Evolutionary conservation across 2,888 invertebrate genomes (phyloP), one percentile per base, ranked within the genome.

Genomic region (Phoenoteleia sp.): DNA sequence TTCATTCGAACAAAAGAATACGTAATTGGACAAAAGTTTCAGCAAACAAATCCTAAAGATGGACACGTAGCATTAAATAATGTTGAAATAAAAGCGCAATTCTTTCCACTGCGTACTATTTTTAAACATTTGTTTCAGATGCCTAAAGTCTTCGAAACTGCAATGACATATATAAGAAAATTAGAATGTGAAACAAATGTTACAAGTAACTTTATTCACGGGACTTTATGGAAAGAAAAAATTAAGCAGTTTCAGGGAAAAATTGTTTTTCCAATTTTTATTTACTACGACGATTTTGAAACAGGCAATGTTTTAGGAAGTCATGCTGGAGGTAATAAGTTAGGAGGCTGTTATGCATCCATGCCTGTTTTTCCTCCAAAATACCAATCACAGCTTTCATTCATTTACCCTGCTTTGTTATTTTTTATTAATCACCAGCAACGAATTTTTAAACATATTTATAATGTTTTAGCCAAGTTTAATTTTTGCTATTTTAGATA

Each of bases 281-380:
- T 83, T 0, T 79, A 23, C 13, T 79, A 49, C n/a, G 83, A 83
- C 19, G 67, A 83, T 27, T 83, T 47, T 42, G 47, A 79, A 36
- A 72, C 67, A 11, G 83, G 75, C 0, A 80, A 84, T 29, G 54
- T 69, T 64, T 42, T 87, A 27, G 84, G 80, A 0, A 84, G 79
- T 67, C 77, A 87, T 45, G 71, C 79, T 62, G 80, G 74, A 13
- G 36, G 23, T 5, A 62, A 58, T 49, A 87, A 86, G 72, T 7
- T 85, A n/a, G 79, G 79, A 27, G 74, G 76, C 2, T 58, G 79
- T n/a, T 86, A 87, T 66, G 52, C 60, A 11, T 42, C 54, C 3
- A 42, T 81, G 5, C 71, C 75, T 1, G 64, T 75, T 27, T 81
- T 83, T 47, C 81, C 81, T 2, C 71, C 76, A 11, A 33, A 81